Evolutionary conservation across 2,888 invertebrate species (phyloP), one percentile per base, ranked within the genome.

Genomic region (Flabesymbios commensalis): DNA sequence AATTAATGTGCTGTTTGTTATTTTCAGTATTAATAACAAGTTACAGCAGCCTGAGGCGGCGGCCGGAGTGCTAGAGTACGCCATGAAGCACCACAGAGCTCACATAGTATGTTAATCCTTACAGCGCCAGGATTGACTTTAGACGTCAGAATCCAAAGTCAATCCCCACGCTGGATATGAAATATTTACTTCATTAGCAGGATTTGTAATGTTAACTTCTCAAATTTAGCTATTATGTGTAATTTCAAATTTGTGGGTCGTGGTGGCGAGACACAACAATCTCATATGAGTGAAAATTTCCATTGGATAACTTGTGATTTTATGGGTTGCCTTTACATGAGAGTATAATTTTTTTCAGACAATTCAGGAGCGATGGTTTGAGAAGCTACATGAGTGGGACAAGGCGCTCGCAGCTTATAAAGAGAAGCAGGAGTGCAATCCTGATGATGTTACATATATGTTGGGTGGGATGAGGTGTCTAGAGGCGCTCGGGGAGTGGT

Each of bases 351-450:
- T n/a, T n/a, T n/a, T n/a, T n/a, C n/a, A 81, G 79, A 79, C 77
- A 71, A 79, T 84, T 43, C 80, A 93, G 82, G 94, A 97, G 49
- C 87, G 94, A 5, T 99, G 99, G 99, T 97, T 97, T 81, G 99
- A 99, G 81, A 98, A 99, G 83, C 85, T 99, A 1, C 97, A 99
- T 83, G 95, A 97, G 79, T 99, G 98, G 98, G 95, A 97, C 74
- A 93, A 93, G 78, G 99, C 99, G 0, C 84, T 97, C 43, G 88
- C 89, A 65, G 87, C 94, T 0, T 99, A 99, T 75, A 87, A 89
- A 52, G 89, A 89, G 55, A 90, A 92, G 75, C 83, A 93, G 45
- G 79, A 79, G 49, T 68, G 74, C 52, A 72, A 78, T 51, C 76
- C 78, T 2, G 77, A 79, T 36, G 76, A 78, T 64, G 68, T 69